phyloP scores from a whole-genome alignment of 2,113 vertebrate genomes.

The Spheniscus mendiculus region DNA sequence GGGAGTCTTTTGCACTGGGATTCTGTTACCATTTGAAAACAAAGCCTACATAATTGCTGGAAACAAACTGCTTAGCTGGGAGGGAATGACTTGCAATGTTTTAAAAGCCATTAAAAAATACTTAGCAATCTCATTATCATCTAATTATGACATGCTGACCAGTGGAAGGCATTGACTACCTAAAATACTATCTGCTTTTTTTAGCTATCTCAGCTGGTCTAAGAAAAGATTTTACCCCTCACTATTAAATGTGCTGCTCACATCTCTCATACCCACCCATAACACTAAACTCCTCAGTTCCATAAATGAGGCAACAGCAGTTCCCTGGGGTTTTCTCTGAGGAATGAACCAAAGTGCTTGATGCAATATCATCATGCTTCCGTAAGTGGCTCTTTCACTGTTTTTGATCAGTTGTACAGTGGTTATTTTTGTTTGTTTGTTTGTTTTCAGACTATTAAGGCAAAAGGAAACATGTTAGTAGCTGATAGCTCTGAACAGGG shows the following conservation, averaged over 20 bases:
- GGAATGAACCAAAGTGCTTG: not conserved
- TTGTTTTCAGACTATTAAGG: not conserved
- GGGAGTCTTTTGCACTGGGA: not conserved
- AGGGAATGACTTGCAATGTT: not conserved
- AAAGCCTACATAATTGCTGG: not conserved
- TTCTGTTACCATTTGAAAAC: not conserved
- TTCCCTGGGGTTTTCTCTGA: not conserved
- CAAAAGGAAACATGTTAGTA: not conserved
- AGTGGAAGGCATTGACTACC: not conserved
- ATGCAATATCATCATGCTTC: not conserved
- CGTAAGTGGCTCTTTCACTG: not conserved
- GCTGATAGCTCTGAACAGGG: not conserved
- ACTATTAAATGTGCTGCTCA: not conserved
- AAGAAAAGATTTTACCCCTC: not conserved
- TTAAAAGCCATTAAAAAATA: constrained; percentile 18
- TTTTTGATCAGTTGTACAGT: not conserved
- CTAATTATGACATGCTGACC: not conserved
- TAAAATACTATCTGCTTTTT: not conserved
- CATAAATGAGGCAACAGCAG: not conserved
- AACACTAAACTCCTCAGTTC: not conserved
- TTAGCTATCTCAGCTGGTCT: not conserved
- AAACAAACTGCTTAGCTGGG: not conserved
- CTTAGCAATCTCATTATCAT: not conserved
- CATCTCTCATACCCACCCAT: not conserved
- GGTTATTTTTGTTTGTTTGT: not conserved